Percentiles rank a stretch among this genome's conserved stretches.
Evolutionary conservation across 2,113 vertebrate genomes (phyloP).

Genomic region (Okapia johnstoni): DNA sequence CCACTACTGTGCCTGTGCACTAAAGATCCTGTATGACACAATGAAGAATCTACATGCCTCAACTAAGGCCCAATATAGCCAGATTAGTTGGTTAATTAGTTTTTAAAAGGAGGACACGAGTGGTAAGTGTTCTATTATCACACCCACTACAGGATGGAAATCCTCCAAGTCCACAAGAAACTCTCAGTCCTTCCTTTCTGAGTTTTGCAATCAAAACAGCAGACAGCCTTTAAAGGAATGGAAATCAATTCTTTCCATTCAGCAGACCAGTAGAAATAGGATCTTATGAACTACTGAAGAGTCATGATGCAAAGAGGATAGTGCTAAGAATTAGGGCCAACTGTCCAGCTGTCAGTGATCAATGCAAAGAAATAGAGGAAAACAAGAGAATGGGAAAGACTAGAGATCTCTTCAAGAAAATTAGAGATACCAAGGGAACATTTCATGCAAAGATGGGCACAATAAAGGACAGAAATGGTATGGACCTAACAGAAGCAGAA

Average conservation of each 20-base stretch:
- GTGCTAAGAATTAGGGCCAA: neutral
- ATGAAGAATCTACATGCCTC: neutral
- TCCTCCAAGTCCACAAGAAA: neutral
- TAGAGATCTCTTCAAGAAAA: neutral
- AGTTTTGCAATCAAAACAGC: neutral
- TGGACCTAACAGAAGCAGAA: neutral
- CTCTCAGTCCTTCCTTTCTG: neutral
- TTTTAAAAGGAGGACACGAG: neutral
- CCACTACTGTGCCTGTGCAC: accelerated
- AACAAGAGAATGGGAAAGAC: neutral
- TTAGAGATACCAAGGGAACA: neutral
- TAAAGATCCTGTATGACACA: accelerated
- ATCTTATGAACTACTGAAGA: neutral
- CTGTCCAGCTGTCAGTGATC: neutral
- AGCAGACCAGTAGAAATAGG: neutral
- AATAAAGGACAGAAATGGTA: neutral
- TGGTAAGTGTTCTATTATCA: neutral
- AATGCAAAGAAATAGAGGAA: neutral
- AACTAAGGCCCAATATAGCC: neutral
- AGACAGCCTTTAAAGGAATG: neutral
- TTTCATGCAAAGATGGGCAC: neutral
- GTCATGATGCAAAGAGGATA: neutral
- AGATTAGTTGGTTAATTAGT: neutral
- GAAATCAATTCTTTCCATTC: neutral
- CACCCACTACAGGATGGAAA: neutral